Evolutionary conservation across 53 echinoderm and acorn worm species (phyloP), one percentile per base, ranked within the genome.

Genomic region (Glandiceps talaboti): DNA sequence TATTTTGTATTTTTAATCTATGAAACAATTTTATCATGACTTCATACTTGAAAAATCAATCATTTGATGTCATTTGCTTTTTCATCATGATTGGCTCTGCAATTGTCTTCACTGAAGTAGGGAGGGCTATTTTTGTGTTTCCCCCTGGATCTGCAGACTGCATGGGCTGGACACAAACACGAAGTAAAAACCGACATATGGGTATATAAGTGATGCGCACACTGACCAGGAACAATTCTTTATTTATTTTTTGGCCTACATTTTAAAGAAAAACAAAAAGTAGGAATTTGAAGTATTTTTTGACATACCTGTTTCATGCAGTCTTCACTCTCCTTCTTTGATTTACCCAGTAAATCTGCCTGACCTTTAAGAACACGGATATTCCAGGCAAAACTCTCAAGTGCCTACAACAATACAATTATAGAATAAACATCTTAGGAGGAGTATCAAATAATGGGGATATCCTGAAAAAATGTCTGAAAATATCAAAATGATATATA

Each of bases 331-430:
- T 99, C 99, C 74, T 93, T 94, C 79, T 89, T 99, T 30, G 99
- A 89, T 75, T 83, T 83, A n/a, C 86, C 75, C 78, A 99, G 82
- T 14, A 93, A 31, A 75, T 99, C 99, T 45, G 82, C 88, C 72
- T 99, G 99, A 1, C 99, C 99, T 77, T 99, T 99, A 81, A 99
- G 73, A 0, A 99, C 91, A 45, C 99, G 83, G 76, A 99, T 93
- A 81, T 99, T 99, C 99, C 99, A 99, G 27, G 99, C 91, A 91
- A 91, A 99, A 79, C 84, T 93, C 74, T 99, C 99, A 33, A 86
- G 89, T 1, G 99, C 87, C 93, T 94, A 27, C 28, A 74, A 76
- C 73, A 77, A 10, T 31, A 20, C 33, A 79, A n/a, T 26, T 0
- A 28, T 77, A 28, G 25, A 1, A 25, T n/a, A n/a, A 73, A 14